Percentiles rank a stretch among this genome's conserved stretches.
phyloP scores from a whole-genome alignment of 2,797 vertebrate species.

The Craterocephalus amniculus region DNA sequence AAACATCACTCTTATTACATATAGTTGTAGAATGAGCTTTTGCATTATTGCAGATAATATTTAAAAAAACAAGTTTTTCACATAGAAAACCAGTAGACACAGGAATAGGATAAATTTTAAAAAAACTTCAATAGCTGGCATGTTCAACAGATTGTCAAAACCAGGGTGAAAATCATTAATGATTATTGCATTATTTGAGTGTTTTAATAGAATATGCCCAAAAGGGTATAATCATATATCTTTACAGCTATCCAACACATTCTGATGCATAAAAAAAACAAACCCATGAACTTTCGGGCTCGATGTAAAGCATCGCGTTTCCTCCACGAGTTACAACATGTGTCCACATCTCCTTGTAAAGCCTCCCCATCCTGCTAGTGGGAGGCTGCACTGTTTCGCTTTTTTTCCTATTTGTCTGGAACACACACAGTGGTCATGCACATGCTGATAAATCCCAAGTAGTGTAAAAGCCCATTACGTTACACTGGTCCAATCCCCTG shows the following conservation, averaged over 20 bases:
- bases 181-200: neutral
- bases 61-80: neutral
- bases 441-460: slow-evolving; percentile 38
- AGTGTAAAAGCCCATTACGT: slow-evolving; percentile 53
- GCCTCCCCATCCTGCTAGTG: slow-evolving; percentile 18
- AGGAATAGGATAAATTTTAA: neutral
- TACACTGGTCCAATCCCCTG: slow-evolving; percentile 54
- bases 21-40: neutral
- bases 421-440: slow-evolving; percentile 27
- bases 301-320: neutral
- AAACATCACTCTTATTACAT: no score
- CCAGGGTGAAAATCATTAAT: neutral
- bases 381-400: slow-evolving; percentile 8
- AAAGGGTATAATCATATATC: slow-evolving; percentile 7
- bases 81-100: neutral
- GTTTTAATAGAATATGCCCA: neutral
- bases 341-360: slow-evolving; percentile 18
- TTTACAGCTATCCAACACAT: neutral
- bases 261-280: neutral
- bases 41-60: neutral
- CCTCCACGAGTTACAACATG: neutral
- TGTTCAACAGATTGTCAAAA: neutral
- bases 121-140: neutral
- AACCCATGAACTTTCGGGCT: neutral
- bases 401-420: slow-evolving; percentile 27